Evolutionary conservation across 2,888 invertebrate genomes (phyloP), one percentile per base, ranked within the genome.

Genomic region (Campoletis raptor): DNA sequence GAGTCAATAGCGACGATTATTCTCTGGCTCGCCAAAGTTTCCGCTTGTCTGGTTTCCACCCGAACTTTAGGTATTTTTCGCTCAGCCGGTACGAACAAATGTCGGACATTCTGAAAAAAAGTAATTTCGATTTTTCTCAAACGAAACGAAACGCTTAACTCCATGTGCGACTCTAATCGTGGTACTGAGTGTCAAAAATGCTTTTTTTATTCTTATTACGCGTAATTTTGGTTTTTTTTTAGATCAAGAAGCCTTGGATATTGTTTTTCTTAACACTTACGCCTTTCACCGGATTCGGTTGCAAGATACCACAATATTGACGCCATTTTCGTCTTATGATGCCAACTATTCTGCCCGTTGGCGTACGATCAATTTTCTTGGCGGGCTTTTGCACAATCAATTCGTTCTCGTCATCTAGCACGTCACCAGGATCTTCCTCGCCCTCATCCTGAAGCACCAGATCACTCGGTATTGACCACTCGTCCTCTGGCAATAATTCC

Each of bases 321-420:
- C 99, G 95, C 99, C 99, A 99, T 93, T 99, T 99, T 82, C 99
- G 96, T 88, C 98, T 96, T 84, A 99, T 98, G 87, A 99, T 98
- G 1, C 99, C 99, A n/a, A 99, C 98, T 79, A 99, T 96, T 89
- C 95, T 95, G 0, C 97, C 98, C 0, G 98, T 98, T 2, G 97
- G 97, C 83, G 90, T 91, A 85, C 91, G 91, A 54, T 92, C 89
- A 76, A 85, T 64, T 78, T 73, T 87, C 79, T 90, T 91, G 69
- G 90, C 90, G 57, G 92, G 88, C 21, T 93, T 91, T 90, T 89
- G 88, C 30, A 90, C 90, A 30, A 91, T 88, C 66, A 93, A 77
- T 12, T 94, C 92, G 0, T 95, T 93, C 79, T 96, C 97, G 90
- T 96, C 96, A 89, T 96, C 96, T 10, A 96, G 92, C 48, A 96